Conservation (phyloP, 2,797 vertebrate species). For the Novumbra hubbsi region DNA sequence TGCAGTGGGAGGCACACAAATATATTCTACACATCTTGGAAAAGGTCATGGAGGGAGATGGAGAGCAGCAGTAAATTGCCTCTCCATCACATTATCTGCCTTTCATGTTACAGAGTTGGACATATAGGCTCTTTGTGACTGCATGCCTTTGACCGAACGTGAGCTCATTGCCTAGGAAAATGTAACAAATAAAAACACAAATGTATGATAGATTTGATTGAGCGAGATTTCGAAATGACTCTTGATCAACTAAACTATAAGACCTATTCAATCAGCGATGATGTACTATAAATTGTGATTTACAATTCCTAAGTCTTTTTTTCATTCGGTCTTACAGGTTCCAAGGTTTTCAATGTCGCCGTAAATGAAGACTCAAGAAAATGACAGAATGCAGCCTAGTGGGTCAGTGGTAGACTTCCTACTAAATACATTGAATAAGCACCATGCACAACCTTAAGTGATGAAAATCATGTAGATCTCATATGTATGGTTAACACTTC, state of each 20-base stretch:
- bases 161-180: conserved; percentile 34
- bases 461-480: conserved; percentile 35
- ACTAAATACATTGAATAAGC: neutral
- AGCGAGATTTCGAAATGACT: neutral
- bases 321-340: neutral
- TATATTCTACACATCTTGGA: conserved; percentile 70
- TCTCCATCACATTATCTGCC: conserved; percentile 65
- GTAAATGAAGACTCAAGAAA: neutral
- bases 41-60: conserved; percentile 79
- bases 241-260: neutral
- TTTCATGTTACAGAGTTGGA: conserved; percentile 54
- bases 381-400: neutral
- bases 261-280: neutral
- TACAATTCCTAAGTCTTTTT: neutral
- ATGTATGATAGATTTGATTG: conserved; percentile 9
- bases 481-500: conserved; percentile 33
- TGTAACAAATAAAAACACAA: neutral
- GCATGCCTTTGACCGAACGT: conserved; percentile 42
- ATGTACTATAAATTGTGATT: neutral
- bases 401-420: neutral
- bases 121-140: conserved; percentile 43
- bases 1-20: conserved; percentile 61
- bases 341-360: neutral
- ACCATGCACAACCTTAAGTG: conserved; percentile 15
- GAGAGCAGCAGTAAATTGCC: conserved; percentile 70